Conservation (phyloP, 2,797 vertebrate species). For the Coregonus sp. region DNA sequence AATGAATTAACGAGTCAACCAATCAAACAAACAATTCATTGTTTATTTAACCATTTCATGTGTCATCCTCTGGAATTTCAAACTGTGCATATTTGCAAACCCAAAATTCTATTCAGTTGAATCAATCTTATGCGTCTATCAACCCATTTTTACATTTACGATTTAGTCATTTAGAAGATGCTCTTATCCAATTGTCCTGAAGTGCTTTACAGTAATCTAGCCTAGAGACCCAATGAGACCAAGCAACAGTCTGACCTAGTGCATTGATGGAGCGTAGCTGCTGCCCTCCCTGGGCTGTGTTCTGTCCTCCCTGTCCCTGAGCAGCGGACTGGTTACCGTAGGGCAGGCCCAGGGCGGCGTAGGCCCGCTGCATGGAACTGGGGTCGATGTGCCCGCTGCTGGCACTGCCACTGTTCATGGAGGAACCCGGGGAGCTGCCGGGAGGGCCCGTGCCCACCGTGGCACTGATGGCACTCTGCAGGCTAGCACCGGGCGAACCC, state of each 20-base stretch:
- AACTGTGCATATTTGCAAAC: neutral
- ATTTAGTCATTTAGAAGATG: neutral
- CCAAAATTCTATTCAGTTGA: neutral
- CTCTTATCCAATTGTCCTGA: neutral
- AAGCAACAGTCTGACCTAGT: conserved; percentile 72
- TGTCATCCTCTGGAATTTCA: neutral
- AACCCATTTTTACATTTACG: too few relatives aligned
- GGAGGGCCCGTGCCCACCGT: conserved; percentile 85
- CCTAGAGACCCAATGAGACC: neutral
- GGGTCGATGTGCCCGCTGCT: conserved; percentile 94
- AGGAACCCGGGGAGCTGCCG: conserved; percentile 66
- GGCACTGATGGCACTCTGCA: conserved; percentile 85
- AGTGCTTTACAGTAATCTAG: neutral
- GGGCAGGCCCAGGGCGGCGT: conserved; percentile 94
- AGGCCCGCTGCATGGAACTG: conserved; percentile 98
- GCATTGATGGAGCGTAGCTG: conserved; percentile 88
- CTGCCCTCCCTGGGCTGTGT: conserved; percentile 71
- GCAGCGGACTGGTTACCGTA: conserved; percentile 88
- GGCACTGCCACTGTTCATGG: conserved; percentile 38
- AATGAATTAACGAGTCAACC: neutral
- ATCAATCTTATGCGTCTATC: too few relatives aligned
- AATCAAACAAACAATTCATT: neutral
- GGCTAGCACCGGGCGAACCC: conserved; percentile 84
- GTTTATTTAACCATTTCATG: neutral
- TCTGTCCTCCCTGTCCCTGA: conserved; percentile 80